These are phyloP conservation scores for Solenopsis fugax DNA, from an alignment of 1,140 invertebrate species.

Conservation along the genomic window DNA sequence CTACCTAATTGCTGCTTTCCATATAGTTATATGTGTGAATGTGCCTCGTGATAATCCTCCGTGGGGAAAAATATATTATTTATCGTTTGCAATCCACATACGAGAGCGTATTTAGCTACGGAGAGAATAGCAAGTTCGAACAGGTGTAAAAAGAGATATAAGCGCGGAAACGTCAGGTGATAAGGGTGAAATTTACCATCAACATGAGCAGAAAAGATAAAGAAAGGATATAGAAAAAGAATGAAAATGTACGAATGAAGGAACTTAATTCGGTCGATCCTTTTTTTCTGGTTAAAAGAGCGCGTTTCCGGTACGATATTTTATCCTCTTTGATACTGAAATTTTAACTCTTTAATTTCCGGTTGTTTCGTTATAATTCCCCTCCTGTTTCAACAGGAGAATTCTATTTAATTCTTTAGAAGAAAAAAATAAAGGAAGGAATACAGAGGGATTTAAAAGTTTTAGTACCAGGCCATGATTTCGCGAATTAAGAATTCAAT, in stretches of 20 bases:
- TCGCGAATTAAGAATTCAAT: constrained; percentile 43
- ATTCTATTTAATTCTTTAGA: constrained; percentile 45
- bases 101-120: background rate
- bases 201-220: background rate
- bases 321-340: constrained; percentile 24
- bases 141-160: background rate
- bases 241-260: background rate
- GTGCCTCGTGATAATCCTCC: background rate
- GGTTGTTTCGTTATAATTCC: constrained; percentile 38
- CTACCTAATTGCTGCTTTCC: constrained; percentile 79
- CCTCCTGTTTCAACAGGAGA: constrained; percentile 9
- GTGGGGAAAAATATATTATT: constrained; percentile 37
- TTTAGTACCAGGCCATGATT: constrained; percentile 4
- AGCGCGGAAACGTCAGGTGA: background rate
- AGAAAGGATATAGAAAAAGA: background rate
- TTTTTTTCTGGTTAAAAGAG: background rate
- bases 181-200: background rate
- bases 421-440: constrained; percentile 1
- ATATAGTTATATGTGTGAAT: constrained; percentile 47
- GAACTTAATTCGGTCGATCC: constrained; percentile 22
- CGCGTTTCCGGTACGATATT: constrained; percentile 31
- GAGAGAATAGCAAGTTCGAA: background rate
- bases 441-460: background rate
- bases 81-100: background rate
- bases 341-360: constrained; percentile 61